Conservation (phyloP, 2,888 invertebrate species). For the Parasteatoda lunata region DNA sequence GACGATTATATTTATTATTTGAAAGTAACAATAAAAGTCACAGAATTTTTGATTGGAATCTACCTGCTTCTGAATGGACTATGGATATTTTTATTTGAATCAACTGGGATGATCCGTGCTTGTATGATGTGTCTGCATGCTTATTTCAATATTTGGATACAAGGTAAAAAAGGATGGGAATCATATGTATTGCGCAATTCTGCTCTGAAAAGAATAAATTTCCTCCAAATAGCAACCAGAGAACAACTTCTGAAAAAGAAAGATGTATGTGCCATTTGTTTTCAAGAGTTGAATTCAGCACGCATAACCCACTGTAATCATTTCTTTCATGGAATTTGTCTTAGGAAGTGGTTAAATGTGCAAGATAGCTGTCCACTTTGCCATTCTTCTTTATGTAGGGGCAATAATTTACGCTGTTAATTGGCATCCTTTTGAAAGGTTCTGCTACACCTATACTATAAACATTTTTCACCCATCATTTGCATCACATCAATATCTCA, state of each 20-base stretch:
- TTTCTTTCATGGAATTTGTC: constrained; percentile 94
- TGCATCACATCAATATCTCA: no score
- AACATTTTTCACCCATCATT: no score
- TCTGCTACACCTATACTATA: no score
- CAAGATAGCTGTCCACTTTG: constrained; percentile 95
- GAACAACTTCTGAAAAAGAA: constrained; percentile 84
- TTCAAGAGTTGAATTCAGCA: constrained; percentile 91
- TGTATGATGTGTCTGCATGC: constrained; percentile 98
- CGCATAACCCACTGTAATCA: constrained; percentile 87
- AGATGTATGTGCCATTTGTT: constrained; percentile 97
- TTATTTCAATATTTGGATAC: constrained; percentile 96
- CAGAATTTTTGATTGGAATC: constrained; percentile 96
- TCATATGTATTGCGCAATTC: constrained; percentile 92
- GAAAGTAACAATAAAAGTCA: constrained; percentile 91
- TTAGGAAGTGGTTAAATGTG: constrained; percentile 96
- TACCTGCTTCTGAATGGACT: constrained; percentile 93
- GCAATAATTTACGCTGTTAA: background rate
- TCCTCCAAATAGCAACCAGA: constrained; percentile 87
- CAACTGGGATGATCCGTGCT: constrained; percentile 93
- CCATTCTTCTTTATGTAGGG: constrained; percentile 81
- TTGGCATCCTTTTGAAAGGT: background rate
- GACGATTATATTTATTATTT: constrained; percentile 95
- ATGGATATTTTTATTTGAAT: constrained; percentile 94
- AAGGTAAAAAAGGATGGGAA: constrained; percentile 89
- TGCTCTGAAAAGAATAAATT: constrained; percentile 94